These are phyloP conservation scores for Umimayanthus chanpuru DNA, from an alignment of 92 coral and sea anemone genomes.

Conservation along the genomic window DNA sequence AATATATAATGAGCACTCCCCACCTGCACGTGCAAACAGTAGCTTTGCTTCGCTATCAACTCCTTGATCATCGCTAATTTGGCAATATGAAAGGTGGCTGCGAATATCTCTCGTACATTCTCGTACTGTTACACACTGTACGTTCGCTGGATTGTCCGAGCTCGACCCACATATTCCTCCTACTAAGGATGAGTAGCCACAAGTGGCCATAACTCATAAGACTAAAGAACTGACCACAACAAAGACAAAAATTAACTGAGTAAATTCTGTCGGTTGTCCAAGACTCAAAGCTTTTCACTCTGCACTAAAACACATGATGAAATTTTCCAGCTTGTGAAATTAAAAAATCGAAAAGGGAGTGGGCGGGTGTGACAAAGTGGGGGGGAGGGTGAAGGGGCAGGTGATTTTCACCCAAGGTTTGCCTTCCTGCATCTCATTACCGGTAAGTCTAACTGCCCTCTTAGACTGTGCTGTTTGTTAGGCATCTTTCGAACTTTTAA, in stretches of 20 bases:
- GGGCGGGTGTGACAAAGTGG: too few species aligned
- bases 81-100: slow-evolving; percentile 20
- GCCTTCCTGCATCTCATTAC: too few species aligned
- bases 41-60: slow-evolving; percentile 48
- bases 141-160: neutral
- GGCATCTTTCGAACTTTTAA: too few species aligned
- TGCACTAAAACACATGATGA: slow-evolving; percentile 1
- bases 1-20: neutral
- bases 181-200: slow-evolving; percentile 34
- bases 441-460: too few species aligned
- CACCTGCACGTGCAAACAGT: slow-evolving; percentile 53
- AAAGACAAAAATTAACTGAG: neutral
- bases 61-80: slow-evolving; percentile 36
- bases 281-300: slow-evolving; percentile 10
- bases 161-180: slow-evolving; percentile 29
- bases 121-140: slow-evolving; percentile 29
- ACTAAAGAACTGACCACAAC: too few species aligned
- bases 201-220: slow-evolving; percentile 1
- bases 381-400: too few species aligned
- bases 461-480: too few species aligned
- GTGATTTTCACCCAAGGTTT: too few species aligned
- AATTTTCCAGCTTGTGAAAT: slow-evolving; percentile 4
- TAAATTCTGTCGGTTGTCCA: neutral
- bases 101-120: slow-evolving; percentile 28
- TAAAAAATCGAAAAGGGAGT: too few species aligned